phyloP scores from a whole-genome alignment of 2,797 vertebrate genomes.

The Pseudochromis fuscus region DNA sequence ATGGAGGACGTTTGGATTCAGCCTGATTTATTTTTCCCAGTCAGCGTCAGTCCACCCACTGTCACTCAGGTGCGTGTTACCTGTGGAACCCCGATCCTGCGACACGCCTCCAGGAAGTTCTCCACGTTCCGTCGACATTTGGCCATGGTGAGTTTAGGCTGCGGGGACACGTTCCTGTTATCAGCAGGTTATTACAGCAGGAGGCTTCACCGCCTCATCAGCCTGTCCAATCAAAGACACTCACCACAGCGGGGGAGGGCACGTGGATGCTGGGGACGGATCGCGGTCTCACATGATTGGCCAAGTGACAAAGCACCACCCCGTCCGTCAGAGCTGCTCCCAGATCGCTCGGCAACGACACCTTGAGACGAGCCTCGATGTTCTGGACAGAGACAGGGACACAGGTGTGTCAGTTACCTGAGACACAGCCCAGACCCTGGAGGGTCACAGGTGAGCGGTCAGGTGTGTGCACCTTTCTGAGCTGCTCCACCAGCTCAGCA shows the following conservation, averaged over 20 bases:
- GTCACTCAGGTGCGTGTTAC: conserved; percentile 75
- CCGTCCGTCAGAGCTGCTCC: conserved; percentile 95
- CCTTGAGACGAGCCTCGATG: conserved; percentile 94
- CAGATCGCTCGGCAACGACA: conserved; percentile 92
- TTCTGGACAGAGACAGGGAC: conserved; percentile 79
- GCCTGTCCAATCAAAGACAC: conserved; percentile 53
- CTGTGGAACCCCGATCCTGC: conserved; percentile 96
- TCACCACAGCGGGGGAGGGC: conserved; percentile 97
- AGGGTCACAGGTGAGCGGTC: neutral
- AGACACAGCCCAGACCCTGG: neutral
- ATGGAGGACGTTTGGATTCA: conserved; percentile 20
- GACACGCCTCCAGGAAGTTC: conserved; percentile 98
- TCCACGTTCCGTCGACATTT: conserved; percentile 98
- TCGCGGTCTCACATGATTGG: conserved; percentile 96
- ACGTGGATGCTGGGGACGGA: conserved; percentile 98
- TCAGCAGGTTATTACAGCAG: neutral
- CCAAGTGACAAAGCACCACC: conserved; percentile 96
- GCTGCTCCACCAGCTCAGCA: conserved; percentile 89
- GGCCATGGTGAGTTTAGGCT: conserved; percentile 99
- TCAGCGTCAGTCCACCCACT: too few relatives aligned
- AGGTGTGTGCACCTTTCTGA: conserved; percentile 87
- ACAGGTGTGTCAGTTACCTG: neutral
- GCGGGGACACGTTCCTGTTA: conserved; percentile 37
- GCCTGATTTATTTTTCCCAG: neutral
- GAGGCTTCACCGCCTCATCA: too few relatives aligned